These are phyloP conservation scores for Andrena cerasifolii DNA, from an alignment of 1,140 invertebrate species.

Conservation along the genomic window DNA sequence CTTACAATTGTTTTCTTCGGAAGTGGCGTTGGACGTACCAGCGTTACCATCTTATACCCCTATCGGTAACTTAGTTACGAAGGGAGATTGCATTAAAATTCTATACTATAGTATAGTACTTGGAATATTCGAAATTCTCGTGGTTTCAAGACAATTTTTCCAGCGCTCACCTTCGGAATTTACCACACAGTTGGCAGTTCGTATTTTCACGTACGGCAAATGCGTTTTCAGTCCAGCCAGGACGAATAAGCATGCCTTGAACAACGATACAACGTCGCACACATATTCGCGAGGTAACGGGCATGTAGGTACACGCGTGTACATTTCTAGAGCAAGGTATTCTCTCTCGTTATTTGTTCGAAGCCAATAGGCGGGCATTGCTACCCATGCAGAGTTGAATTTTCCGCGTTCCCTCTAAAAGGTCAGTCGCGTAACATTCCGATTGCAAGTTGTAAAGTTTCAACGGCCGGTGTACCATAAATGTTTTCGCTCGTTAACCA, in stretches of 20 bases:
- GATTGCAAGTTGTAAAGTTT: slow-evolving; percentile 46
- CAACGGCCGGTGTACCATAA: slow-evolving; percentile 31
- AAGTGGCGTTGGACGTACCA: too few relatives aligned
- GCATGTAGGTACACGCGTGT: background rate
- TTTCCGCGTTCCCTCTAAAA: slow-evolving; percentile 47
- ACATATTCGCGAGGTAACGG: background rate
- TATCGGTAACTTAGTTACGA: too few relatives aligned
- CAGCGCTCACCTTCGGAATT: too few relatives aligned
- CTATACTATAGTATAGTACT: too few relatives aligned
- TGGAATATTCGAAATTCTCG: too few relatives aligned
- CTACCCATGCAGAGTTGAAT: slow-evolving; percentile 24
- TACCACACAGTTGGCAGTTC: too few relatives aligned
- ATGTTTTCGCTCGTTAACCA: slow-evolving; percentile 49
- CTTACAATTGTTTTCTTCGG: too few relatives aligned
- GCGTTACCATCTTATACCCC: too few relatives aligned
- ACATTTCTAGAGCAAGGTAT: slow-evolving; percentile 23
- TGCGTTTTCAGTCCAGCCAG: too few relatives aligned
- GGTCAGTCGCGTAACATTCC: slow-evolving; percentile 49
- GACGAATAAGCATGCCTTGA: background rate
- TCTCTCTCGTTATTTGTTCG: slow-evolving; percentile 32
- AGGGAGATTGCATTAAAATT: too few relatives aligned
- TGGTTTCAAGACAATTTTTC: too few relatives aligned
- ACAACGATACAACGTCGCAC: background rate
- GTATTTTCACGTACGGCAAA: too few relatives aligned
- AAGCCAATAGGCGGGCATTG: slow-evolving; percentile 36